These are phyloP conservation scores for Podarcis muralis DNA, from an alignment of 2,113 vertebrate species.

Conservation along the genomic window DNA sequence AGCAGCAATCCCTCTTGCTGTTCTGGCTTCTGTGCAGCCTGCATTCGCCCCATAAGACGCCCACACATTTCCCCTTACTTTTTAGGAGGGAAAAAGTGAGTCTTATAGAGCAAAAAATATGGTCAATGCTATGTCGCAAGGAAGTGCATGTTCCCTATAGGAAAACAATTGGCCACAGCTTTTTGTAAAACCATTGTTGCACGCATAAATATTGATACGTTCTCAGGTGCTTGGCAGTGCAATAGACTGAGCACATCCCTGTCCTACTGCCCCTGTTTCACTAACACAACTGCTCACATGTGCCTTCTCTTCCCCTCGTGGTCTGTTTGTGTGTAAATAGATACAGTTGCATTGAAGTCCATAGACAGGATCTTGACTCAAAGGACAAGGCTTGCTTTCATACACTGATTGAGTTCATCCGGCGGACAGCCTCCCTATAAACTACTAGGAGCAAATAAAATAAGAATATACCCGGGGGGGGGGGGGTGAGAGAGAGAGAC, in stretches of 20 bases:
- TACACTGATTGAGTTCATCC: slow-evolving; percentile 66
- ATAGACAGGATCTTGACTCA: slow-evolving; percentile 38
- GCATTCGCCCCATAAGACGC: no score
- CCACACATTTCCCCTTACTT: no score
- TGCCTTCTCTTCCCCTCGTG: background rate
- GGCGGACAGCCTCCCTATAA: slow-evolving; percentile 53
- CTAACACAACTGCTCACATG: background rate
- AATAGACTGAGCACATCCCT: slow-evolving; percentile 19
- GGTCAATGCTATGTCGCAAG: background rate
- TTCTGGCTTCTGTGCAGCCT: no score
- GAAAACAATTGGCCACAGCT: no score
- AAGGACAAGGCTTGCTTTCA: slow-evolving; percentile 47
- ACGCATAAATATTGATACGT: background rate
- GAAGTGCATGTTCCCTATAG: background rate
- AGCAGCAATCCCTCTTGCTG: no score
- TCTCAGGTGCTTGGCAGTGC: slow-evolving; percentile 15
- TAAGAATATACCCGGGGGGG: background rate
- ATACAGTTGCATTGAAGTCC: background rate
- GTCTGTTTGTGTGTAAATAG: background rate
- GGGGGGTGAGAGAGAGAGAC: no score
- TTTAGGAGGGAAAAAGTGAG: no score
- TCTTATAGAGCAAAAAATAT: no score
- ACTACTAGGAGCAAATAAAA: slow-evolving; percentile 12
- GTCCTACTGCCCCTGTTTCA: background rate
- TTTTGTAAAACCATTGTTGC: background rate